Evolutionary conservation across 2,888 invertebrate species (phyloP).

Genomic region (Hanleya hanleyi): DNA sequence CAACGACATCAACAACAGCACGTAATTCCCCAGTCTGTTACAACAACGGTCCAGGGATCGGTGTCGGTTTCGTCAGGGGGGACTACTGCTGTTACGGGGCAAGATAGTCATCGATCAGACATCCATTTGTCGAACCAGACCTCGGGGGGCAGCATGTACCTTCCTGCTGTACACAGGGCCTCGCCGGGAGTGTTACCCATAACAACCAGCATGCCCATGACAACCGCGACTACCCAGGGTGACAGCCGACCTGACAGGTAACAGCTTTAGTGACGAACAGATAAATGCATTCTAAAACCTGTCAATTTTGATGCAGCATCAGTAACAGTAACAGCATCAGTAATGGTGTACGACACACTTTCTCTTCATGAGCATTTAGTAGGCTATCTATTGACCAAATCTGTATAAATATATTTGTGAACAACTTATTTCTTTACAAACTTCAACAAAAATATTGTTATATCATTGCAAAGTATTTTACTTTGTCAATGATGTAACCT

Average conservation of each 20-base stretch:
- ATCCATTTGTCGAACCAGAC: slow-evolving; percentile 25
- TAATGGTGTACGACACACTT: too few relatives aligned
- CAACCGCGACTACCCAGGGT: slow-evolving; percentile 12
- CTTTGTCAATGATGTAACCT: too few relatives aligned
- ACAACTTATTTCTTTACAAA: too few relatives aligned
- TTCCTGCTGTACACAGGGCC: slow-evolving; percentile 39
- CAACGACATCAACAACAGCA: slow-evolving; percentile 50
- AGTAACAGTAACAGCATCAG: too few relatives aligned
- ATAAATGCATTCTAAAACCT: too few relatives aligned
- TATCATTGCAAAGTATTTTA: too few relatives aligned
- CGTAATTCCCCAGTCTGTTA: slow-evolving; percentile 22
- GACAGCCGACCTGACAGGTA: slow-evolving; percentile 20
- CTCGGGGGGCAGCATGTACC: slow-evolving; percentile 36
- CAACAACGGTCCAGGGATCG: background rate
- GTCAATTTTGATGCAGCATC: too few relatives aligned
- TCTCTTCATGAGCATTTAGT: too few relatives aligned
- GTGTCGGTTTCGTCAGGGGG: slow-evolving; percentile 19
- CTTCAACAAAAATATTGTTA: too few relatives aligned
- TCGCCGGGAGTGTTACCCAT: slow-evolving; percentile 35
- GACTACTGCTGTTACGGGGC: slow-evolving; percentile 17
- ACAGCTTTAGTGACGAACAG: too few relatives aligned
- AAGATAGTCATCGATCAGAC: slow-evolving; percentile 8
- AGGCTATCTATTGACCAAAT: too few relatives aligned
- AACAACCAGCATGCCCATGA: slow-evolving; percentile 18
- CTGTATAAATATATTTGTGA: too few relatives aligned